A percentile compares a stretch with the other conserved stretches of the same genome.
Evolutionary conservation across 1,140 invertebrate genomes (phyloP).

Genomic region (Procambarus clarkii): DNA sequence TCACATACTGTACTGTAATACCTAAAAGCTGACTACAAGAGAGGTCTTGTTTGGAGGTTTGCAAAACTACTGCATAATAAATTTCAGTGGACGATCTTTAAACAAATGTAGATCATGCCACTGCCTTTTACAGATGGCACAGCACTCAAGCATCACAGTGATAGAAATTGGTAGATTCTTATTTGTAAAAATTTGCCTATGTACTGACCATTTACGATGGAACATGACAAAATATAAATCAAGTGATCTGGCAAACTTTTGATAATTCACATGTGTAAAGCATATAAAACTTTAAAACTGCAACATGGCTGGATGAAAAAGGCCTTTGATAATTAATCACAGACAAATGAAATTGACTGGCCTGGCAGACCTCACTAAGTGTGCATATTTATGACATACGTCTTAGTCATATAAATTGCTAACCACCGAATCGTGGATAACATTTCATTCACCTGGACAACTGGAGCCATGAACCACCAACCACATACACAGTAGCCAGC

Average conservation of each 20-base stretch:
- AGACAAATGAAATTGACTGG: conserved; percentile 52
- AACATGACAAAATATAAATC: conserved; percentile 19
- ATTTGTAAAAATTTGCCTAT: conserved; percentile 35
- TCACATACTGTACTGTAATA: not conserved
- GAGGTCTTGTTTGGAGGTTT: conserved; percentile 5
- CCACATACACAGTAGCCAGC: too few species aligned
- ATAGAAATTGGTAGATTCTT: conserved; percentile 6
- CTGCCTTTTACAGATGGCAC: conserved; percentile 12
- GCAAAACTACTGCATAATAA: conserved; percentile 15
- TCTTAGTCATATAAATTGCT: too few species aligned
- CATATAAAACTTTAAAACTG: conserved; percentile 36
- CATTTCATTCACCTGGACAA: too few species aligned
- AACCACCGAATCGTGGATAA: too few species aligned
- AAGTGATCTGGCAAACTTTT: not conserved
- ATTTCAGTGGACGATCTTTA: conserved; percentile 44
- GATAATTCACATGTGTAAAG: conserved; percentile 21
- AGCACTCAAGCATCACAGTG: not conserved
- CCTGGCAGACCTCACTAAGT: conserved; percentile 14
- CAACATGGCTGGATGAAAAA: conserved; percentile 54
- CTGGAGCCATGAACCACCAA: too few species aligned
- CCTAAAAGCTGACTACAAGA: not conserved
- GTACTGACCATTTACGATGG: conserved; percentile 61
- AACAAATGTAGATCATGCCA: conserved; percentile 66
- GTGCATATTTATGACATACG: too few species aligned
- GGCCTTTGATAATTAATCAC: conserved; percentile 55